Evolutionary conservation across 2,113 vertebrate species (phyloP).

Genomic region (Heterotis niloticus): DNA sequence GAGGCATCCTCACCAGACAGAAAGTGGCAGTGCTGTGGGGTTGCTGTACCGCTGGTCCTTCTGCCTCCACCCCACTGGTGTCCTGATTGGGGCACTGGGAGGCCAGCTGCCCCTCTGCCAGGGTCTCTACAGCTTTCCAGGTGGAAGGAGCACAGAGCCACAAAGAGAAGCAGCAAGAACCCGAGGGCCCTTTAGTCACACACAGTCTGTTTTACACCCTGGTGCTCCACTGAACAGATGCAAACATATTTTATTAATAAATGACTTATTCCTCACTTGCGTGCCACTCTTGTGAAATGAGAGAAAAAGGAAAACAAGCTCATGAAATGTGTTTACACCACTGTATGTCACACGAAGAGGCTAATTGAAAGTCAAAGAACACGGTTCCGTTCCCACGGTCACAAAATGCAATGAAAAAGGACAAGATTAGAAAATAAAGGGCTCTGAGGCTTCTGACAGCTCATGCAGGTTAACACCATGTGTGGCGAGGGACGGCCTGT

Average conservation of each 20-base stretch:
- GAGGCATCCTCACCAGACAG: too few species aligned
- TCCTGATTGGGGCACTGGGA: background rate
- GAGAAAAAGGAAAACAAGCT: background rate
- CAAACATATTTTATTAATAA: slow-evolving; percentile 16
- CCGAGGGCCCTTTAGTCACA: background rate
- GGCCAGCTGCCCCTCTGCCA: background rate
- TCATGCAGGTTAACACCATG: background rate
- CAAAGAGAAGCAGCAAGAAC: too few species aligned
- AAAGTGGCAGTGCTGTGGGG: too few species aligned
- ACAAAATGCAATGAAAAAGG: background rate
- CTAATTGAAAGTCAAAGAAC: background rate
- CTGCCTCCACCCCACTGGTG: background rate
- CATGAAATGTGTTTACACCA: background rate
- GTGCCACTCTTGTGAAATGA: background rate
- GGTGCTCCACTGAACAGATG: too few species aligned
- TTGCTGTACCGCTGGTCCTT: background rate
- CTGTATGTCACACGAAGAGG: background rate
- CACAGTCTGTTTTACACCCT: too few species aligned
- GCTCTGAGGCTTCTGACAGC: background rate
- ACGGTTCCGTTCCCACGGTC: background rate
- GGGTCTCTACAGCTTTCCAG: background rate
- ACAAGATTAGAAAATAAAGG: background rate
- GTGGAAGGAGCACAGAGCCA: too few species aligned
- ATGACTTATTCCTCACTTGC: background rate
- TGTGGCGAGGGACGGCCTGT: background rate